Evolutionary conservation across 92 coral and sea anemone species (phyloP), one percentile per base, ranked within the genome.

Genomic region (Actinostola sp.): DNA sequence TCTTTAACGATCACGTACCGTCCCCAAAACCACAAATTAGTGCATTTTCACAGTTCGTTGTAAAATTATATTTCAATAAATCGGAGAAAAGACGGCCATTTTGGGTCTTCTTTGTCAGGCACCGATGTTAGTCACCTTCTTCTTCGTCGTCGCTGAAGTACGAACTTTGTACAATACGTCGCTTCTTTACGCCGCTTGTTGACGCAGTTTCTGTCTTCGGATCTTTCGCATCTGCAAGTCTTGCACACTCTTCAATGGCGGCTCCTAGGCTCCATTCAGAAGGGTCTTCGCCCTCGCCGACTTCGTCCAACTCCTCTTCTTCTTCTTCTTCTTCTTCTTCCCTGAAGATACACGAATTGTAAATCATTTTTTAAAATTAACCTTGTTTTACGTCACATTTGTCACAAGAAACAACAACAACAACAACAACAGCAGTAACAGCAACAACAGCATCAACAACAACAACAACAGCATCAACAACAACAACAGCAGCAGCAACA

Each of bases 101-200:
- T 48, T 48, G 54, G 13, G 2, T 48, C 19, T 39, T 39, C 45
- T 39, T 39, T 39, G 45, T 7, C 14, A 39, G 23, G 30, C 0
- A 21, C 35, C 45, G 72, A 66, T 31, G 50, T 71, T 56, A 85
- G 62, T 82, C 84, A n/a, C 80, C 92, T 45, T 86, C 88, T 49
- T 86, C 92, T 71, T 94, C 98, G 35, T 89, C 96, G 50, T 94
- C 98, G 59, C 98, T 94, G 55, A 94, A 91, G 68, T 94, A 94
- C 17, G 95, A 71, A 57, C 92, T 92, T 68, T 88, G 80, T 0
- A 92, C 79, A 16, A 86, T 83, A 41, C 93, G 89, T 31, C 89
- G 76, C 68, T 89, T 92, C 64, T 73, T 94, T 16, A 72, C 66
- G 49, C 56, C 78, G 54, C 71, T 61, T 23, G 82, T 48, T 31